A percentile compares a stretch with the other conserved stretches of the same genome.
These are phyloP conservation scores for Ceraclea dissimilis DNA, from an alignment of 2,888 invertebrate genomes.

Conservation along the genomic window DNA sequence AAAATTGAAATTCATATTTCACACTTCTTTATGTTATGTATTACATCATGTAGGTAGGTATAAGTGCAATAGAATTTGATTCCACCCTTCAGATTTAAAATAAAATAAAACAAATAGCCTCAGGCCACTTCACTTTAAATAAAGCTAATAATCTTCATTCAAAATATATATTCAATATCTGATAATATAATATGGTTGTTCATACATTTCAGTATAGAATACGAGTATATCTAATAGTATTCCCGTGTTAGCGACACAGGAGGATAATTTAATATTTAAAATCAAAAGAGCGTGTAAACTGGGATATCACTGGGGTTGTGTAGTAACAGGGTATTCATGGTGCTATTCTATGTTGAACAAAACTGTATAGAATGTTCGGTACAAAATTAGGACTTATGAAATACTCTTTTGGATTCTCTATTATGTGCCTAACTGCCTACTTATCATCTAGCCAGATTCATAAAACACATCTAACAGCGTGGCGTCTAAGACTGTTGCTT, in stretches of 20 bases:
- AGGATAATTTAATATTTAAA: constrained; percentile 25
- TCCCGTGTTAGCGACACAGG: not conserved
- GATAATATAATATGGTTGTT: not conserved
- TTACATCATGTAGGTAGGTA: too few species aligned
- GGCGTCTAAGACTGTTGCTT: too few species aligned
- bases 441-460: too few species aligned
- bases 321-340: not conserved
- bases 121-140: not conserved
- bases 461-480: too few species aligned
- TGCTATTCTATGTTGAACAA: not conserved
- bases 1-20: too few species aligned
- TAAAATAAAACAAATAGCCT: not conserved
- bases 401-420: too few species aligned
- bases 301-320: constrained; percentile 12
- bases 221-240: too few species aligned
- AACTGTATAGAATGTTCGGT: too few species aligned
- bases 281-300: constrained; percentile 26
- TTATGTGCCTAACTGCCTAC: too few species aligned
- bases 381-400: too few species aligned
- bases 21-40: too few species aligned
- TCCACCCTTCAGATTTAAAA: not conserved
- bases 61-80: not conserved
- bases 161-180: not conserved
- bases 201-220: too few species aligned
- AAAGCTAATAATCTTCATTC: not conserved